phyloP scores from a whole-genome alignment of 1,140 invertebrate genomes.

The Choristoneura fumiferana region DNA sequence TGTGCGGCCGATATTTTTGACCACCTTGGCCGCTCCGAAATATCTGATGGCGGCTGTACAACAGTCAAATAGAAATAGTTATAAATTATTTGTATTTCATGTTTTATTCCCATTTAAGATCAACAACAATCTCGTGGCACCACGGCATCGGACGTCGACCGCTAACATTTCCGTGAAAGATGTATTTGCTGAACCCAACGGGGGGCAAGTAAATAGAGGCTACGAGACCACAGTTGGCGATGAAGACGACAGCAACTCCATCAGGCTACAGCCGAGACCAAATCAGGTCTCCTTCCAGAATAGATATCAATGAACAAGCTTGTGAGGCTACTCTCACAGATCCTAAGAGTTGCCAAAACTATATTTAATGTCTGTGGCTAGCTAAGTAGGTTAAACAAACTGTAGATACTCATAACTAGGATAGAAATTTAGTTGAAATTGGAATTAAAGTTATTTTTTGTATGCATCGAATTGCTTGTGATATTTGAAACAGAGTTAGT shows the following conservation, averaged over 20 bases:
- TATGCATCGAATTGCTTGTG: conserved; percentile 41
- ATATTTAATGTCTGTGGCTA: conserved; percentile 39
- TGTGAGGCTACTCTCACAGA: conserved; percentile 14
- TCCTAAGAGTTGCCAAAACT: conserved; percentile 52
- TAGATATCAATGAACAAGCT: conserved; percentile 55
- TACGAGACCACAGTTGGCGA: conserved; percentile 80
- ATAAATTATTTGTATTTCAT: neutral
- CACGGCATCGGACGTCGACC: conserved; percentile 78
- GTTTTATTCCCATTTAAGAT: conserved; percentile 60
- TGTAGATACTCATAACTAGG: conserved; percentile 66
- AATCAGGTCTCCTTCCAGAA: conserved; percentile 74
- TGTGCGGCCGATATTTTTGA: no score
- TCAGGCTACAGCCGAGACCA: conserved; percentile 78
- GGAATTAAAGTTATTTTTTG: conserved; percentile 18
- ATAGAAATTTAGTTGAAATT: conserved; percentile 12
- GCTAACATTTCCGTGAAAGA: conserved; percentile 81
- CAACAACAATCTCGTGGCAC: conserved; percentile 69
- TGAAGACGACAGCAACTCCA: conserved; percentile 80
- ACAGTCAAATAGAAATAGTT: no score
- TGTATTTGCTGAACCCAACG: conserved; percentile 80
- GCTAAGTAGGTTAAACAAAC: conserved; percentile 37
- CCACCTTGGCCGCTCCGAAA: no score
- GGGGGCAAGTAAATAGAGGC: conserved; percentile 80
- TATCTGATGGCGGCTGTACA: no score
- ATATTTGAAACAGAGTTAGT: conserved; percentile 32